Percentiles rank a stretch among this genome's conserved stretches.
Evolutionary conservation across 2,888 invertebrate genomes (phyloP).

Genomic region (Sussaba pulchella): DNA sequence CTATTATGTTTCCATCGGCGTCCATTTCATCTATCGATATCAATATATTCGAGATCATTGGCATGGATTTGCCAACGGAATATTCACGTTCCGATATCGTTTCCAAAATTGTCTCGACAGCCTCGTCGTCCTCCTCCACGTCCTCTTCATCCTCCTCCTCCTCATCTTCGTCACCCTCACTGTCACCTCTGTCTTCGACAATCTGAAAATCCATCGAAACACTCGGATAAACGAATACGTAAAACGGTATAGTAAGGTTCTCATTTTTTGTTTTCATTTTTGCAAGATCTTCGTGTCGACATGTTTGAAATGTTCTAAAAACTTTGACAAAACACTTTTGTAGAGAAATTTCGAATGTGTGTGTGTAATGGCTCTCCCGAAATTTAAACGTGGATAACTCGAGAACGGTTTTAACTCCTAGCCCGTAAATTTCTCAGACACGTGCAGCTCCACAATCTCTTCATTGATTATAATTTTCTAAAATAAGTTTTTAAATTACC

Average conservation of each 20-base stretch:
- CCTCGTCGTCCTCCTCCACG: constrained; percentile 55
- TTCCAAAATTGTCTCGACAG: constrained; percentile 41
- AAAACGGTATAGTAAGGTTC: neutral
- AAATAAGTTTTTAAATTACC: too few species aligned
- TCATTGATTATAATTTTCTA: too few species aligned
- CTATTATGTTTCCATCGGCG: constrained; percentile 88
- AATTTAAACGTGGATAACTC: too few species aligned
- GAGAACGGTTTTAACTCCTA: too few species aligned
- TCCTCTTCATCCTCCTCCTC: constrained; percentile 58
- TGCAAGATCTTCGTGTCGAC: neutral
- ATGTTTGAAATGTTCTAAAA: too few species aligned
- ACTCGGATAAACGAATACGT: neutral
- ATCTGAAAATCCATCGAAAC: constrained; percentile 64
- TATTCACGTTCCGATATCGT: constrained; percentile 55
- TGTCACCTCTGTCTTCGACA: constrained; percentile 65
- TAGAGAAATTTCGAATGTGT: too few species aligned
- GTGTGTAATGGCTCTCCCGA: too few species aligned
- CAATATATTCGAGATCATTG: constrained; percentile 85
- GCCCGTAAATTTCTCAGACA: too few species aligned
- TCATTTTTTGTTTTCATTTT: too few species aligned
- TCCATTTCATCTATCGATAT: constrained; percentile 89
- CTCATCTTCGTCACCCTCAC: too few species aligned
- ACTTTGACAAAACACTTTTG: too few species aligned
- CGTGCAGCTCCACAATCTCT: too few species aligned
- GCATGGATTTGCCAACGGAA: constrained; percentile 73